Conservation (phyloP, 2,113 vertebrate species). For the Malaclemys terrapin region DNA sequence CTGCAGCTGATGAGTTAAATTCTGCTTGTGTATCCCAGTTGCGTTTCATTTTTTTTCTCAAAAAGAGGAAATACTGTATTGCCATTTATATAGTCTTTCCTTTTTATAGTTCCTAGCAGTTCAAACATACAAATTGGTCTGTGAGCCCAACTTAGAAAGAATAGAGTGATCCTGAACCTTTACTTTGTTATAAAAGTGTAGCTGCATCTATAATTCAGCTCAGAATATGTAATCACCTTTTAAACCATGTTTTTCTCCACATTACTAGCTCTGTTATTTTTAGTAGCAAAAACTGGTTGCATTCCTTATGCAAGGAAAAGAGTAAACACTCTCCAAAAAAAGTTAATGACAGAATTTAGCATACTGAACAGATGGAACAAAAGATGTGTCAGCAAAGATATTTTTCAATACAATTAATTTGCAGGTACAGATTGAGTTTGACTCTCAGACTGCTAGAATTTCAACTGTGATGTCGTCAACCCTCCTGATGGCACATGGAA, state of each 20-base stretch:
- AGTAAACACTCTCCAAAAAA: slow-evolving; percentile 25
- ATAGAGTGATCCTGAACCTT: background rate
- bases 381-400: slow-evolving; percentile 24
- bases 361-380: slow-evolving; percentile 44
- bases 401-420: slow-evolving; percentile 28
- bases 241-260: background rate
- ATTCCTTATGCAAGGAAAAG: slow-evolving; percentile 23
- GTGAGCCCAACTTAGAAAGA: background rate
- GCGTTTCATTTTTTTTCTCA: background rate
- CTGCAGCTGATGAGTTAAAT: background rate
- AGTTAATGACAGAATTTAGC: slow-evolving; percentile 18
- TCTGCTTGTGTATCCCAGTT: background rate
- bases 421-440: background rate
- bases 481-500: background rate
- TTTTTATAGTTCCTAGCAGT: background rate
- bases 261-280: background rate
- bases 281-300: slow-evolving; percentile 22
- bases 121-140: too few species aligned
- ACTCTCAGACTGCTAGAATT: slow-evolving; percentile 22
- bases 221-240: background rate
- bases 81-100: background rate
- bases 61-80: background rate
- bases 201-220: background rate
- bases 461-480: slow-evolving; percentile 7
- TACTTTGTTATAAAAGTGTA: background rate